These are phyloP conservation scores for Epinephelus fuscoguttatus DNA, from an alignment of 2,113 vertebrate species.

Conservation along the genomic window DNA sequence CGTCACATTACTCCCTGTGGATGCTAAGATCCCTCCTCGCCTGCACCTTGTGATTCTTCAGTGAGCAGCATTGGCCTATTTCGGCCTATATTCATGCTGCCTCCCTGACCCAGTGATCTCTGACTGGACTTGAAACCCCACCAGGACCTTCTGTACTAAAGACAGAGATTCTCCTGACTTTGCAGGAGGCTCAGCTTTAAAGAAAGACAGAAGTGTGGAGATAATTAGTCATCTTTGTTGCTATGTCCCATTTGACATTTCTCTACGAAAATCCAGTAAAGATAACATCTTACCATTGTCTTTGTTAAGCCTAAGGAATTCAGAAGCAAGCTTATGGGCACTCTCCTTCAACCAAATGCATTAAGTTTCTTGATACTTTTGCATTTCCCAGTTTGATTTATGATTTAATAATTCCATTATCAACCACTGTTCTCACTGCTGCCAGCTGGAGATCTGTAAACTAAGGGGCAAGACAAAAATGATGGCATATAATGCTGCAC, in stretches of 20 bases:
- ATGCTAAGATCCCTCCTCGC: not conserved
- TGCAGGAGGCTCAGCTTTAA: not conserved
- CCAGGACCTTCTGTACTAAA: not conserved
- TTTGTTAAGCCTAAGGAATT: not conserved
- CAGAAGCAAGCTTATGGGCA: not conserved
- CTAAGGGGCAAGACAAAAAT: too few species aligned
- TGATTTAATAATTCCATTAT: not conserved
- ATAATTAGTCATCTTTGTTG: too few species aligned
- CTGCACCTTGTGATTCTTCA: not conserved
- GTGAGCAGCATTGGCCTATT: not conserved
- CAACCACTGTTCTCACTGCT: not conserved
- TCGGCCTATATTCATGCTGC: not conserved
- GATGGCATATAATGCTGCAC: too few species aligned
- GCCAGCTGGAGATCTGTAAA: not conserved
- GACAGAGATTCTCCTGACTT: too few species aligned
- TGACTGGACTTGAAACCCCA: not conserved
- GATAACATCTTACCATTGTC: not conserved
- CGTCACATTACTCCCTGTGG: not conserved
- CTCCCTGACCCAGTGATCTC: conserved; percentile 2
- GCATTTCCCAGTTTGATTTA: too few species aligned
- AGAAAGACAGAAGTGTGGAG: not conserved
- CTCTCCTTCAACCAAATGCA: too few species aligned
- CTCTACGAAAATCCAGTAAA: not conserved
- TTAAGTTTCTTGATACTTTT: too few species aligned
- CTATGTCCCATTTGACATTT: not conserved